Conservation (phyloP, 2,888 invertebrate genomes). For the Cyclophora punctaria region DNA sequence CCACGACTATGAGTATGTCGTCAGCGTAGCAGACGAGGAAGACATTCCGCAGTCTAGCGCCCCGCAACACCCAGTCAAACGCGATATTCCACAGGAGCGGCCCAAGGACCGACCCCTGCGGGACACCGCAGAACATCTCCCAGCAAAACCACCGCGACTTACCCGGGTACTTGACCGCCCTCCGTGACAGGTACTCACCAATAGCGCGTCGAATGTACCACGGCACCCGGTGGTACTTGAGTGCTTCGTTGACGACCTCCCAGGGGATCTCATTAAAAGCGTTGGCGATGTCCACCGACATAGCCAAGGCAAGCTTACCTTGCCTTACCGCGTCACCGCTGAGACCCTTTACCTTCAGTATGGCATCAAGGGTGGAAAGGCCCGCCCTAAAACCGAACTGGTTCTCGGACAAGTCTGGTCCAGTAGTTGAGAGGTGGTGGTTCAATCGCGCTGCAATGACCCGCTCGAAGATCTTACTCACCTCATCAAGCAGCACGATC, state of each 20-base stretch:
- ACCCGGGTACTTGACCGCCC: neutral
- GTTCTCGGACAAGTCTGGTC: neutral
- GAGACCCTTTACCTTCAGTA: neutral
- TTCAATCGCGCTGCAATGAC: neutral
- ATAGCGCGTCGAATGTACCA: slow-evolving; percentile 7
- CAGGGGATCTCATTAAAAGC: slow-evolving; percentile 19
- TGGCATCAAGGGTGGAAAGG: neutral
- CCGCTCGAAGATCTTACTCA: slow-evolving; percentile 3
- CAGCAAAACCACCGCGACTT: neutral
- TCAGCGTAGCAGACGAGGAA: slow-evolving; percentile 15
- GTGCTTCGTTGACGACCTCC: slow-evolving; percentile 8
- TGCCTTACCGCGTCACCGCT: slow-evolving; percentile 3
- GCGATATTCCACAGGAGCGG: slow-evolving; percentile 19
- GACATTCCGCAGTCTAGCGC: neutral
- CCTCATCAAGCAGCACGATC: slow-evolving; percentile 10
- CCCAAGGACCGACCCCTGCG: slow-evolving; percentile 15
- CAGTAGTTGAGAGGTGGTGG: neutral
- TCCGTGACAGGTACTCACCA: slow-evolving; percentile 2
- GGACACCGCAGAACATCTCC: slow-evolving; percentile 13
- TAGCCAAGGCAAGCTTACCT: slow-evolving; percentile 11
- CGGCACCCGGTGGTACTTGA: slow-evolving; percentile 11
- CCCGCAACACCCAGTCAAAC: slow-evolving; percentile 13
- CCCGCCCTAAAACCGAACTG: neutral
- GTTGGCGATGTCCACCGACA: slow-evolving; percentile 18
- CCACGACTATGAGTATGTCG: slow-evolving; percentile 12